Percentiles rank a stretch among this genome's conserved stretches.
phyloP scores from a whole-genome alignment of 1,140 invertebrate genomes.

The Meloidogyne chitwoodi region DNA sequence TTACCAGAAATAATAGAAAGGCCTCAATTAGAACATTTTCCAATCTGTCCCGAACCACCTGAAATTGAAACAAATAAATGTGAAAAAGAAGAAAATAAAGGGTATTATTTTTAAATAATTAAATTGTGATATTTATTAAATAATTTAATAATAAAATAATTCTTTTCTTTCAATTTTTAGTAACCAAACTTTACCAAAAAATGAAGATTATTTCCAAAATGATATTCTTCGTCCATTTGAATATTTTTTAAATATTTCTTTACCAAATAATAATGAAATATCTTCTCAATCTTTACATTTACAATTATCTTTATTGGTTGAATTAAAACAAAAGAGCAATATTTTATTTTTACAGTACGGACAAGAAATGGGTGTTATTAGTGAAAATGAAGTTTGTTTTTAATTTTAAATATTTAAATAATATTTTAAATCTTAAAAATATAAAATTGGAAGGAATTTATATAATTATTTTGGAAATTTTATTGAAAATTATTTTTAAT shows the following conservation, averaged over 20 bases:
- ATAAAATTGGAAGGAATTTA: too few species aligned
- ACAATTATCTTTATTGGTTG: constrained; percentile 7
- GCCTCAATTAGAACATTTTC: background rate
- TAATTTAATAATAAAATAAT: too few species aligned
- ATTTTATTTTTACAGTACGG: constrained; percentile 14
- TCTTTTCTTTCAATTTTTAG: background rate
- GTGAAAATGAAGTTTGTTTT: background rate
- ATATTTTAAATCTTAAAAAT: too few species aligned
- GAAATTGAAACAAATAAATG: background rate
- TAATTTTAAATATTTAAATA: background rate
- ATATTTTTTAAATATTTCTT: constrained; percentile 18
- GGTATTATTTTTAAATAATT: too few species aligned
- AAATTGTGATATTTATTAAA: too few species aligned
- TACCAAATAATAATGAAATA: background rate
- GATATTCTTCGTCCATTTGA: constrained; percentile 10
- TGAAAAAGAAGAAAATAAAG: constrained; percentile 1
- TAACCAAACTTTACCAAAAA: background rate
- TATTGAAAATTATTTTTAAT: too few species aligned
- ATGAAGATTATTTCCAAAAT: background rate
- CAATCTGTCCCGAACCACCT: background rate
- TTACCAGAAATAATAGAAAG: background rate
- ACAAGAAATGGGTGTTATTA: constrained; percentile 1
- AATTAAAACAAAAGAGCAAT: constrained; percentile 12
- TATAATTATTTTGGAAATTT: too few species aligned
- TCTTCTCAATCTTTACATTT: background rate